phyloP scores from a whole-genome alignment of 2,888 invertebrate genomes.

The Strigamia crassipes region DNA sequence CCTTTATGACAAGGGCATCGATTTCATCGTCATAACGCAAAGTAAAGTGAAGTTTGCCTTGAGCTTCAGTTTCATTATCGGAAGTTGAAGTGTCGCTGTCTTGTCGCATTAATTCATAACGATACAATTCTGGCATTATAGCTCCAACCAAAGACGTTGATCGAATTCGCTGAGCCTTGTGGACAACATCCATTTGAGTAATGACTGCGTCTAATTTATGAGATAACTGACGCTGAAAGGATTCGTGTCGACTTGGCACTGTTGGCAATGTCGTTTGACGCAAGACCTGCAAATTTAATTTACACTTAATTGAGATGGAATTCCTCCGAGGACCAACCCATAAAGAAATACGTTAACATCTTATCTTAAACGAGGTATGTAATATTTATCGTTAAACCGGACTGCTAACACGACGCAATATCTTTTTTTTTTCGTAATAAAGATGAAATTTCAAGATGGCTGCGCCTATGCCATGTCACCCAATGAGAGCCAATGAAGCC shows the following conservation, averaged over 20 bases:
- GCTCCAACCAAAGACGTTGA: slow-evolving; percentile 70
- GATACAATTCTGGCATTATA: slow-evolving; percentile 78
- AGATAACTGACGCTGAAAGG: slow-evolving; percentile 79
- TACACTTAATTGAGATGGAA: neutral
- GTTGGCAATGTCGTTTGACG: slow-evolving; percentile 81
- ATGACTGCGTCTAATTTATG: slow-evolving; percentile 77
- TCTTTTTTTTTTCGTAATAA: too few species aligned
- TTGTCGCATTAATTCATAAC: slow-evolving; percentile 74
- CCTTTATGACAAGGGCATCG: slow-evolving; percentile 78
- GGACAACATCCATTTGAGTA: slow-evolving; percentile 79
- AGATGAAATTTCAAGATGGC: too few species aligned
- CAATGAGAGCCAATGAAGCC: too few species aligned
- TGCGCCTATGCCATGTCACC: too few species aligned
- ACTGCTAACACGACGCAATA: too few species aligned
- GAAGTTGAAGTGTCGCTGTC: slow-evolving; percentile 71
- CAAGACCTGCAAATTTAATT: slow-evolving; percentile 65
- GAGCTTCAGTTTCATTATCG: slow-evolving; percentile 70
- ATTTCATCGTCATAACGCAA: slow-evolving; percentile 80
- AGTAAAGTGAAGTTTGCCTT: slow-evolving; percentile 80
- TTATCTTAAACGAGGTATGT: too few species aligned
- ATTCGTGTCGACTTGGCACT: slow-evolving; percentile 78
- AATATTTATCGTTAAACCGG: too few species aligned
- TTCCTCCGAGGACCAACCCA: neutral
- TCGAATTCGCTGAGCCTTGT: slow-evolving; percentile 62
- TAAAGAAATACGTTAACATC: neutral